Conservation (phyloP, 2,888 invertebrate species). For the Leptarthrus brevirostris region DNA sequence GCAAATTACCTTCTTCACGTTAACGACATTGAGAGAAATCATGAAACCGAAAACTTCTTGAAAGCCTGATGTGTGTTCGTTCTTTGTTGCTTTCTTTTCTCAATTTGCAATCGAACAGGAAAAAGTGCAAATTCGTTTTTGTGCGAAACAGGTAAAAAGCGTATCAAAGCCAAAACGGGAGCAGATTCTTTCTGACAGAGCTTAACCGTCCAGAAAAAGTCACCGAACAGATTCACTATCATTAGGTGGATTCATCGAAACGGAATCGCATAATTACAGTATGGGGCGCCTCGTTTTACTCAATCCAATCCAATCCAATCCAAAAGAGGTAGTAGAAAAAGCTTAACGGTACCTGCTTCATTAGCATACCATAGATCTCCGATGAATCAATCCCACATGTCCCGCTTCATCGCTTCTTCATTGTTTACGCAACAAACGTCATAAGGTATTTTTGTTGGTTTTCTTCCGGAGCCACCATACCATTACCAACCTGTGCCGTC, state of each 20-base stretch:
- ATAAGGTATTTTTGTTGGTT: neutral
- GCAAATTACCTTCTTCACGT: neutral
- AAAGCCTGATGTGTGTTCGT: neutral
- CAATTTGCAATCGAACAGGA: neutral
- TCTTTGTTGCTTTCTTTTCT: slow-evolving; percentile 37
- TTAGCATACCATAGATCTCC: slow-evolving; percentile 3
- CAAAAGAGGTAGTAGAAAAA: neutral
- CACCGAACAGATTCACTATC: slow-evolving; percentile 23
- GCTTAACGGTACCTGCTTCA: slow-evolving; percentile 11
- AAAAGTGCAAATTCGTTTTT: neutral
- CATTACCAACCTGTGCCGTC: neutral
- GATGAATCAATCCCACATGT: neutral
- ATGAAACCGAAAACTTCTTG: neutral
- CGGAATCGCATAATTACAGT: slow-evolving; percentile 17
- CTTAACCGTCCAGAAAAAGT: neutral
- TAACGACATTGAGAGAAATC: slow-evolving; percentile 30
- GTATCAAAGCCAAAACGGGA: neutral
- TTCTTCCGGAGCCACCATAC: neutral
- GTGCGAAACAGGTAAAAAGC: neutral
- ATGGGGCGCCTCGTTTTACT: neutral
- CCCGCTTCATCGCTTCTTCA: neutral
- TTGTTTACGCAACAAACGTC: slow-evolving; percentile 31
- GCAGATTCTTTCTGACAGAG: neutral
- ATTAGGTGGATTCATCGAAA: neutral
- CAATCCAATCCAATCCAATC: neutral